Evolutionary conservation across 2,113 vertebrate genomes (phyloP).

Genomic region (Catharus fuscescens): DNA sequence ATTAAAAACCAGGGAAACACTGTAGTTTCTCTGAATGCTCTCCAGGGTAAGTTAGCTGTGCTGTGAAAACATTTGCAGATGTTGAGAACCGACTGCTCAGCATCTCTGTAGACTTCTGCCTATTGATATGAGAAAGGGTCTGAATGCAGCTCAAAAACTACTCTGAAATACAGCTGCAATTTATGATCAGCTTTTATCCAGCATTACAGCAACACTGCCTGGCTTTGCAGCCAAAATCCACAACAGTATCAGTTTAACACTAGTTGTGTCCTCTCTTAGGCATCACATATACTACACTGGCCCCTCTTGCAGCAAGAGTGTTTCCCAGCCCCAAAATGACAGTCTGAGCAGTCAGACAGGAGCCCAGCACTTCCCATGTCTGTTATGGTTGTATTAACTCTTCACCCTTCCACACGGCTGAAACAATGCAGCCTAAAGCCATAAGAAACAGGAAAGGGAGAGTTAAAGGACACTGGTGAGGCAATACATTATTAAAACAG

Average conservation of each 20-base stretch:
- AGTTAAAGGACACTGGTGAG: background rate
- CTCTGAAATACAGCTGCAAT: background rate
- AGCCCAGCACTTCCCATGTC: background rate
- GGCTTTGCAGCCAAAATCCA: slow-evolving; percentile 26
- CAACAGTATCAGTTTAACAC: background rate
- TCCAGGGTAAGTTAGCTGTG: slow-evolving; percentile 2
- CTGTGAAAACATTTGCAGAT: slow-evolving; percentile 46
- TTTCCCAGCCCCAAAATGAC: background rate
- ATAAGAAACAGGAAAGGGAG: slow-evolving; percentile 1
- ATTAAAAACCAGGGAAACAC: background rate
- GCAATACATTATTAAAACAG: slow-evolving; percentile 31
- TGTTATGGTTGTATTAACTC: background rate
- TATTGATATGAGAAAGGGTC: background rate
- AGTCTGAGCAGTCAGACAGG: background rate
- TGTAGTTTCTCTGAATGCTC: background rate
- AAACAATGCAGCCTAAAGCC: background rate
- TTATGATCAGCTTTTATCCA: background rate
- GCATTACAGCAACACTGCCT: background rate
- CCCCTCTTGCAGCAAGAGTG: background rate
- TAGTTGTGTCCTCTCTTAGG: background rate
- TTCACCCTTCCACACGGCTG: background rate
- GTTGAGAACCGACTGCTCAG: background rate
- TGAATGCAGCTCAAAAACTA: background rate
- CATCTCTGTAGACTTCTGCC: slow-evolving; percentile 20
- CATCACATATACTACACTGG: background rate